A percentile compares a stretch with the other conserved stretches of the same genome.
Evolutionary conservation across 2,797 vertebrate genomes (phyloP).

Genomic region (Poeciliopsis infans): DNA sequence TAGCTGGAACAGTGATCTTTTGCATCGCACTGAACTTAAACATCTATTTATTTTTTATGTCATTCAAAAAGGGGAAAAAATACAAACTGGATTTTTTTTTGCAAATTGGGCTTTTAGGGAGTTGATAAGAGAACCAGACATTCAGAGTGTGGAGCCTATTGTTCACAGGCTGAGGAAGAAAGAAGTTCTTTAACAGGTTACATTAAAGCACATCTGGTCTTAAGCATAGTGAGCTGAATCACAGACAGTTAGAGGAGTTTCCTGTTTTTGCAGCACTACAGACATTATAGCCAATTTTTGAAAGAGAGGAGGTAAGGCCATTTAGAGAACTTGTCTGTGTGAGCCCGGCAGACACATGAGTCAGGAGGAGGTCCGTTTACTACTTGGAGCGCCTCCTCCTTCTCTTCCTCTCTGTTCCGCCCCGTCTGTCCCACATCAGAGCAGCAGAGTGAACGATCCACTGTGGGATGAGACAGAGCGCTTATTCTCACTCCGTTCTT

Average conservation of each 20-base stretch:
- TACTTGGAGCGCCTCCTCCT: constrained; percentile 21
- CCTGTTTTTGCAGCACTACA: constrained; percentile 48
- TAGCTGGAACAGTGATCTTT: background rate
- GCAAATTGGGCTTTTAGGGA: background rate
- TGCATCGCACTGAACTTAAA: background rate
- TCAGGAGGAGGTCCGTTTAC: constrained; percentile 44
- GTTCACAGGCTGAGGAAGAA: background rate
- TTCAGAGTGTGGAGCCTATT: background rate
- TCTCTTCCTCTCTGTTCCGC: constrained; percentile 1
- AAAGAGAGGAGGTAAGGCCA: constrained; percentile 29
- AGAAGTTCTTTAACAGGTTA: background rate
- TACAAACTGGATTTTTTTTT: background rate
- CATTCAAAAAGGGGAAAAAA: background rate
- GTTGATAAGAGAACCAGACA: background rate
- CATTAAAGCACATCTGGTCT: constrained; percentile 56
- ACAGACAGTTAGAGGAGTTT: constrained; percentile 51
- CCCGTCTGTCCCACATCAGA: constrained; percentile 26
- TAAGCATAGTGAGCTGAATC: constrained; percentile 16
- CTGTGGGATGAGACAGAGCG: background rate
- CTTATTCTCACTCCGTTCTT: constrained; percentile 3
- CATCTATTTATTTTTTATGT: too few relatives aligned
- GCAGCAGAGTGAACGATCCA: constrained; percentile 35
- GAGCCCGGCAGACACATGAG: background rate
- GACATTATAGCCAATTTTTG: constrained; percentile 21
- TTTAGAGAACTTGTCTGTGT: constrained; percentile 5